Conservation (phyloP, 2,113 vertebrate genomes). For the Charadrius vociferus region DNA sequence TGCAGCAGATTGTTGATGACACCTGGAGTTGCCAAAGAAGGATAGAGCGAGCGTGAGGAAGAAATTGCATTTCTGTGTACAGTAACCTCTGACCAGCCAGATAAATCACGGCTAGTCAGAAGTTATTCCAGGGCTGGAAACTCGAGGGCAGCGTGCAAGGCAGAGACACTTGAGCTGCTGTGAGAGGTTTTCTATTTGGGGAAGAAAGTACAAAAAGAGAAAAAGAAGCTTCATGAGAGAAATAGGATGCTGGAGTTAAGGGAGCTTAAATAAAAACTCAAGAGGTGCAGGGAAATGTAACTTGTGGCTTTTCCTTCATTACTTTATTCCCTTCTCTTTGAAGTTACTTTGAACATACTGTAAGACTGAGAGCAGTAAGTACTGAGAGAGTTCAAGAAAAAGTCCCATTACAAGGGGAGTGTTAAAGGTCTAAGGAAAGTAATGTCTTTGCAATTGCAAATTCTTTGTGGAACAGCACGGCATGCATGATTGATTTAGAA, state of each 20-base stretch:
- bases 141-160: neutral
- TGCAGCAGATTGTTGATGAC: slow-evolving; percentile 42
- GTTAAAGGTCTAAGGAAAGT: neutral
- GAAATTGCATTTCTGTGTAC: slow-evolving; percentile 71
- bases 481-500: neutral
- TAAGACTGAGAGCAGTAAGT: neutral
- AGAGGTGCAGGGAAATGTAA: neutral
- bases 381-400: neutral
- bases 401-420: neutral
- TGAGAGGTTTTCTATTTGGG: neutral
- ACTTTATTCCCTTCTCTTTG: neutral
- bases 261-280: neutral
- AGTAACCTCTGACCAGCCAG: slow-evolving; percentile 58
- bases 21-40: slow-evolving; percentile 61
- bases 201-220: neutral
- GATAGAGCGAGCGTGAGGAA: slow-evolving; percentile 33
- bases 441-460: neutral
- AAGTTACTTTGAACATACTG: neutral
- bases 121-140: neutral
- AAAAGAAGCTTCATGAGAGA: neutral
- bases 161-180: neutral
- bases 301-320: neutral
- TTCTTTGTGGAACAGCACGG: neutral
- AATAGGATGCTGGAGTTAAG: neutral
- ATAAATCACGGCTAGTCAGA: slow-evolving; percentile 62